A percentile compares a stretch with the other conserved stretches of the same genome.
Conservation (phyloP, 2,797 vertebrate genomes). For the Neosilurus hyrtlii region DNA sequence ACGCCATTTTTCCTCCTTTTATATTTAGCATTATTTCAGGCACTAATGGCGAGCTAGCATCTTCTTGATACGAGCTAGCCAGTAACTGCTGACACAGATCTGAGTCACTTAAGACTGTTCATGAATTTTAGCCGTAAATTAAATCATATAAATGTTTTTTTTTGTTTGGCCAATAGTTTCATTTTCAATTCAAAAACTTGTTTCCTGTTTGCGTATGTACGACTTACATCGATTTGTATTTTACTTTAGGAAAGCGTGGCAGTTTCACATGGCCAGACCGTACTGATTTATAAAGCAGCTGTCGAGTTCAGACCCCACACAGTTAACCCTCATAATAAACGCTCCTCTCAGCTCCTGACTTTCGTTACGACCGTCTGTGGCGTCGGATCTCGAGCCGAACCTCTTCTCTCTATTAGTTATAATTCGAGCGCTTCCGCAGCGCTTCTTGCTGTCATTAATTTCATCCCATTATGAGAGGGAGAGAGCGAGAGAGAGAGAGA, state of each 20-base stretch:
- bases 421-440: conserved; percentile 63
- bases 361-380: conserved; percentile 59
- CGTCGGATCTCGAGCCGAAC: conserved; percentile 28
- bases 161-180: background rate
- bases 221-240: too few relatives aligned
- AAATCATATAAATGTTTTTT: background rate
- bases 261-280: background rate
- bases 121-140: background rate
- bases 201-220: background rate
- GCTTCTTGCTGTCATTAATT: conserved; percentile 67
- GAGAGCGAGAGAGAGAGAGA: conserved; percentile 63
- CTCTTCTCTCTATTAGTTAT: conserved; percentile 53
- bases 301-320: conserved; percentile 36
- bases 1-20: background rate
- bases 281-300: conserved; percentile 10
- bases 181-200: background rate
- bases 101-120: background rate
- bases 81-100: background rate
- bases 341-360: conserved; percentile 53
- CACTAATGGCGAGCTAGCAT: background rate
- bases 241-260: background rate
- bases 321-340: conserved; percentile 60
- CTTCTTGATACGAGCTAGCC: background rate
- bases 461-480: conserved; percentile 71
- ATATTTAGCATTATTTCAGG: background rate